Conservation (phyloP, 1,140 invertebrate species). For the Babylonia areolata region DNA sequence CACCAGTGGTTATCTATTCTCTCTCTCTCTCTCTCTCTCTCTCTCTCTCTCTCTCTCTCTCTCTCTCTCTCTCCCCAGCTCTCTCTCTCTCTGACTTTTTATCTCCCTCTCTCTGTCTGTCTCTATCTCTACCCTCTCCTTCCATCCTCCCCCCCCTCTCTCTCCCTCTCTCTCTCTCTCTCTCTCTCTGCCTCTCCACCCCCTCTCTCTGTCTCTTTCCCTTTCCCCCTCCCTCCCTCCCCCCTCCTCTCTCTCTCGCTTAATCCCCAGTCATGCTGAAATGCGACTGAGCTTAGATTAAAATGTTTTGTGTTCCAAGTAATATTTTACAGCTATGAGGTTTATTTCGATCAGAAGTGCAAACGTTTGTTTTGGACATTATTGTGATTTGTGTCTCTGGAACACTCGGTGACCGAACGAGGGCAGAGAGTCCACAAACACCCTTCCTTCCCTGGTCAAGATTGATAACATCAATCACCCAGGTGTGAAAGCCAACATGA, state of each 20-base stretch:
- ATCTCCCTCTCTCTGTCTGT: not conserved
- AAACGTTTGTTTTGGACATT: too few species aligned
- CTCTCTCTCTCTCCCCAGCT: not conserved
- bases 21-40: constrained; percentile 8
- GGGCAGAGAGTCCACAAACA: too few species aligned
- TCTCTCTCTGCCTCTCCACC: not conserved
- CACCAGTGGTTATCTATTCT: too few species aligned
- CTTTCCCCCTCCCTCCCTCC: not conserved
- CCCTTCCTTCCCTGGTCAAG: too few species aligned
- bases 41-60: constrained; percentile 9
- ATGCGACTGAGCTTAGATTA: too few species aligned
- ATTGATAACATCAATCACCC: too few species aligned
- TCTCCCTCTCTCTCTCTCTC: not conserved
- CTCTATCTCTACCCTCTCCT: not conserved
- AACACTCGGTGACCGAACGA: too few species aligned
- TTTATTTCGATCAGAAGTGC: too few species aligned
- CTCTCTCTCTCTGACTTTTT: not conserved
- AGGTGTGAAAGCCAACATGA: too few species aligned
- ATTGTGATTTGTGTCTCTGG: too few species aligned
- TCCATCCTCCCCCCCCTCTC: not conserved
- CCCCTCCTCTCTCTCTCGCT: not conserved
- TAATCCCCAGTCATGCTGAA: not conserved
- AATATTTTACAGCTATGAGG: too few species aligned
- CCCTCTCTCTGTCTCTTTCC: not conserved
- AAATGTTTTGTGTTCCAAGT: too few species aligned